phyloP scores from a whole-genome alignment of 2,797 vertebrate species.

The Amblyopsis hoosieri region DNA sequence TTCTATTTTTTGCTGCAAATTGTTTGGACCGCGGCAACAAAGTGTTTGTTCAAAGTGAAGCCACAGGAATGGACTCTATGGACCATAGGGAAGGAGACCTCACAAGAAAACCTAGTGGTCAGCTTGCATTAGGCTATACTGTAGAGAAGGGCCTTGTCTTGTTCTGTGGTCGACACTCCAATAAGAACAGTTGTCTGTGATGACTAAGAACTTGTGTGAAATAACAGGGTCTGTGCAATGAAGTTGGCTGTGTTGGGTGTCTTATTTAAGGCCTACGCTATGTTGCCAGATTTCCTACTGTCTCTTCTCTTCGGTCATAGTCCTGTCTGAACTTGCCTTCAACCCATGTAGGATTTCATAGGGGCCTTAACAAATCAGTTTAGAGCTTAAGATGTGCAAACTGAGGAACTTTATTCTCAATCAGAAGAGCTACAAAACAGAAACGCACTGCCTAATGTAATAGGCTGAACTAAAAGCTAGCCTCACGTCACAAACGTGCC shows the following conservation, averaged over 20 bases:
- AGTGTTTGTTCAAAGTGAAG: slow-evolving; percentile 45
- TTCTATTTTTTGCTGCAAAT: slow-evolving; percentile 62
- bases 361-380: slow-evolving; percentile 11
- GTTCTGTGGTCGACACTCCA: slow-evolving; percentile 7
- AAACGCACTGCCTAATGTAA: not conserved
- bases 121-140: slow-evolving; percentile 13
- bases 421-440: not conserved
- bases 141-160: slow-evolving; percentile 13
- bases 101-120: slow-evolving; percentile 11
- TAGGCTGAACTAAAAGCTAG: not conserved
- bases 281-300: not conserved
- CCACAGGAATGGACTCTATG: slow-evolving; percentile 37
- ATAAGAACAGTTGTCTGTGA: not conserved
- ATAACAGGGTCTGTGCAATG: slow-evolving; percentile 3
- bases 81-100: slow-evolving; percentile 5
- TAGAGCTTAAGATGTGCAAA: slow-evolving; percentile 5
- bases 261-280: slow-evolving; percentile 3
- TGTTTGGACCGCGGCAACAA: slow-evolving; percentile 41
- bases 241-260: slow-evolving; percentile 11
- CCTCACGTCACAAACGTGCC: too few relatives aligned
- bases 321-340: slow-evolving; percentile 56
- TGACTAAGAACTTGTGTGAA: slow-evolving; percentile 45
- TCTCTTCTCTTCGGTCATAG: slow-evolving; percentile 10
- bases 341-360: slow-evolving; percentile 33
- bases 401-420: not conserved